Conservation (phyloP, 2,888 invertebrate genomes). For the Heliconius cydno region DNA sequence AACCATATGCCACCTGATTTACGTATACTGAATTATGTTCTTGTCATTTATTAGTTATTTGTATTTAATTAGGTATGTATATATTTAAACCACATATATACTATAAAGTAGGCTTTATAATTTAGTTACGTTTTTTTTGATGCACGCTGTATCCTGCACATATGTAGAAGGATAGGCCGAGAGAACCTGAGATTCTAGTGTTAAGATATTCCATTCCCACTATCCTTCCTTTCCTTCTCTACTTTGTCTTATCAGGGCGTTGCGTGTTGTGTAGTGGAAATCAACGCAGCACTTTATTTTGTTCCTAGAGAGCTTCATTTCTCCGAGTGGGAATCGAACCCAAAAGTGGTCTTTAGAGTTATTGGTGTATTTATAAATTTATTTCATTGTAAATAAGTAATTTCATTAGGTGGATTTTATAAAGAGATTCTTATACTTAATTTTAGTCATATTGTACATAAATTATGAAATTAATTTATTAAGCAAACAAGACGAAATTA, state of each 20-base stretch:
- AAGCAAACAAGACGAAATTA: background rate
- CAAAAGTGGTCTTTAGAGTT: too few relatives aligned
- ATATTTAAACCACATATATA: background rate
- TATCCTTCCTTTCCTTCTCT: too few relatives aligned
- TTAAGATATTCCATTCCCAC: too few relatives aligned
- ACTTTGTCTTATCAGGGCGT: too few relatives aligned
- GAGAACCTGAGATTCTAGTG: too few relatives aligned
- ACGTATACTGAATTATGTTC: slow-evolving; percentile 46
- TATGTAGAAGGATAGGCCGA: too few relatives aligned
- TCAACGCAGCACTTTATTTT: too few relatives aligned
- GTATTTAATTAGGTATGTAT: slow-evolving; percentile 12
- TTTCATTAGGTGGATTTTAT: background rate
- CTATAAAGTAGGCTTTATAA: background rate
- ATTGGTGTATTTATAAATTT: background rate
- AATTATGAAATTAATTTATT: background rate
- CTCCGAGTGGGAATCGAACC: too few relatives aligned
- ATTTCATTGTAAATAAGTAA: background rate
- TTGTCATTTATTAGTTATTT: slow-evolving; percentile 31
- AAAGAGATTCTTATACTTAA: background rate
- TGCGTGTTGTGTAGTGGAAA: too few relatives aligned
- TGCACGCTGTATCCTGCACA: too few relatives aligned
- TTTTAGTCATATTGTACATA: background rate
- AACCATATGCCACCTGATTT: slow-evolving; percentile 68
- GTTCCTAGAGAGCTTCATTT: too few relatives aligned
- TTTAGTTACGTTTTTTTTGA: background rate